Evolutionary conservation across 2,797 vertebrate species (phyloP).

Genomic region (Melanitta fusca): DNA sequence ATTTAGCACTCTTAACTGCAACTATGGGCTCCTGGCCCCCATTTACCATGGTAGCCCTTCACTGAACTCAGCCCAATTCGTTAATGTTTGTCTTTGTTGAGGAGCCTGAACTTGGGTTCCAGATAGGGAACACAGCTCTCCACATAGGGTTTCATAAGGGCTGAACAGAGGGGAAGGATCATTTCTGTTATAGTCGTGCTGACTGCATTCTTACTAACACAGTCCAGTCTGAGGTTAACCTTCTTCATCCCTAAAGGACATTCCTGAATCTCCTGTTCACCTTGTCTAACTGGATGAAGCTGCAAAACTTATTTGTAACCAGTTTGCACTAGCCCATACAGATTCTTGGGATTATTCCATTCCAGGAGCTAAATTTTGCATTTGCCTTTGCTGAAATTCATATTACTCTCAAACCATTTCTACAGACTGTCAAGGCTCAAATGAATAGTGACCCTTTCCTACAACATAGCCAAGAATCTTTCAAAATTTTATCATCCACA

Average conservation of each 20-base stretch:
- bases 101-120: neutral
- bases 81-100: neutral
- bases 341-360: neutral
- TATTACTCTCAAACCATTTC: neutral
- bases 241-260: neutral
- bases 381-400: neutral
- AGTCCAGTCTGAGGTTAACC: neutral
- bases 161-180: neutral
- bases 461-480: neutral
- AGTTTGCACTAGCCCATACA: neutral
- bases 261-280: neutral
- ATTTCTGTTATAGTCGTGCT: neutral
- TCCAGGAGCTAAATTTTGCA: neutral
- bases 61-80: neutral
- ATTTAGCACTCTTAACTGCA: neutral
- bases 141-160: neutral
- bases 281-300: neutral
- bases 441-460: neutral
- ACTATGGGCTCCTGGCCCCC: neutral
- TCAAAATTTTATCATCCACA: neutral
- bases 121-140: neutral
- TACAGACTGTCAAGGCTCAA: neutral
- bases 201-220: neutral
- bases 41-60: neutral
- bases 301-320: neutral